Base-by-base conservation (phyloP, 2,113 vertebrate genomes). In the Tetraodon nigroviridis region DNA sequence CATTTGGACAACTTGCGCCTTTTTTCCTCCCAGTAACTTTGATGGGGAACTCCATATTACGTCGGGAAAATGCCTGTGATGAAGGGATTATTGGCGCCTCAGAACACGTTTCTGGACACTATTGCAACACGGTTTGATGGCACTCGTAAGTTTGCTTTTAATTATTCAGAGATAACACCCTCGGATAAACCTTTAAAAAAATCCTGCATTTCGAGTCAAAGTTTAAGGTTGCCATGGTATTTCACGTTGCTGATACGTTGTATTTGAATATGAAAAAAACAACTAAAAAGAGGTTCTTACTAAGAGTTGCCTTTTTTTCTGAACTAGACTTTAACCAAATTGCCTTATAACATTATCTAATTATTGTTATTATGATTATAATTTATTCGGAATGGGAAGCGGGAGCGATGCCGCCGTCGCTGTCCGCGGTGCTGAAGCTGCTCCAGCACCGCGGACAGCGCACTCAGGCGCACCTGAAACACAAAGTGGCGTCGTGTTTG, bases 21-120 rank as follows among this genome's bases (percentile, higher is more conserved):
- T n/a, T 17, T n/a, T 16, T 77, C 58, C 66, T 54, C 61, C 50
- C 73, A 71, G 53, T 77, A 87, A 90, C 90, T 97, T 98, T 98
- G 92, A 98, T 98, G 96, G 95, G 91, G 94, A 94, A 93, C 92
- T 88, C 84, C 88, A 91, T 88, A 91, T 79, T 59, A 42, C 64
- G 79, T 89, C 91, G 93, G 92, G 92, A 98, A 93, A 83, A 98
- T 98, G 95, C 96, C 95, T 89, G 95, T 98, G 78, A 98, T 98
- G 96, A 98, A 98, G 68, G 96, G 96, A 93, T 93, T 98, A 90
- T 84, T 98, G 88, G 96, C 96, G 73, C 95, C 95, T 32, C 96
- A 98, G 82, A 98, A 98, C 92, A 98, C 96, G 78, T 98, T 98
- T 89, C 89, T 98, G 76, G 96, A 98, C 89, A 98, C 96, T 52